A percentile compares a stretch with the other conserved stretches of the same genome.
These are phyloP conservation scores for Hyaena hyaena DNA, from an alignment of 2,113 vertebrate species.

Conservation along the genomic window DNA sequence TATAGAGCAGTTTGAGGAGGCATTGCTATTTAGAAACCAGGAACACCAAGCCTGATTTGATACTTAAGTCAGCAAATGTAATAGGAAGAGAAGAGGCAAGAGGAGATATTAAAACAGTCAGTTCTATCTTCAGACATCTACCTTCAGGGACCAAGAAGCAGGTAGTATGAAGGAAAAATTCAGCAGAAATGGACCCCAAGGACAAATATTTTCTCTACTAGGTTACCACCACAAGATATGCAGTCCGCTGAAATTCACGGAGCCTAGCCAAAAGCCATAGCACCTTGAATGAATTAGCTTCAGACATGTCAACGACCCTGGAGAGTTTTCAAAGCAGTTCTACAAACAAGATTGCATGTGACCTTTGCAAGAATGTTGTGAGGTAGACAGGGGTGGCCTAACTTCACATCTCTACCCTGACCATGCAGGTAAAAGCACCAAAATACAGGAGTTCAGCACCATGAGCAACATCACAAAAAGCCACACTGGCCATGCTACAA, in stretches of 20 bases:
- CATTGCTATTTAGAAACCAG: conserved; percentile 20
- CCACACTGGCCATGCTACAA: not conserved
- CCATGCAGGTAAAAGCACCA: not conserved
- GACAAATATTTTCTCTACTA: not conserved
- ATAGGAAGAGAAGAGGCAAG: not conserved
- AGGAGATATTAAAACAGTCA: conserved; percentile 54
- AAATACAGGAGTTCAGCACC: not conserved
- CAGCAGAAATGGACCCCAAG: conserved; percentile 29
- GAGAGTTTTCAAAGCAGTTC: not conserved
- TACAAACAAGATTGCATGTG: not conserved
- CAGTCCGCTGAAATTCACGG: not conserved
- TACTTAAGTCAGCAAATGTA: conserved; percentile 18
- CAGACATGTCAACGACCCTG: not conserved
- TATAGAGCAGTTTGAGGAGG: conserved; percentile 33
- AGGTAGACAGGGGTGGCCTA: too few species aligned
- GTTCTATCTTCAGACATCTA: conserved; percentile 36
- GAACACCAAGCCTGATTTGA: not conserved
- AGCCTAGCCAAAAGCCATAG: not conserved
- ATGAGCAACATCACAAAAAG: not conserved
- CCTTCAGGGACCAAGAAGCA: conserved; percentile 43
- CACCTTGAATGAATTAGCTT: not conserved
- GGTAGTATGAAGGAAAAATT: conserved; percentile 14
- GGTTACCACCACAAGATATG: not conserved
- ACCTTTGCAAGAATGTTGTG: not conserved
- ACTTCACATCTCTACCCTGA: not conserved